Percentiles rank a stretch among this genome's conserved stretches.
Conservation (phyloP, 23 tunicate genomes). For the Aplidium turbinatum region DNA sequence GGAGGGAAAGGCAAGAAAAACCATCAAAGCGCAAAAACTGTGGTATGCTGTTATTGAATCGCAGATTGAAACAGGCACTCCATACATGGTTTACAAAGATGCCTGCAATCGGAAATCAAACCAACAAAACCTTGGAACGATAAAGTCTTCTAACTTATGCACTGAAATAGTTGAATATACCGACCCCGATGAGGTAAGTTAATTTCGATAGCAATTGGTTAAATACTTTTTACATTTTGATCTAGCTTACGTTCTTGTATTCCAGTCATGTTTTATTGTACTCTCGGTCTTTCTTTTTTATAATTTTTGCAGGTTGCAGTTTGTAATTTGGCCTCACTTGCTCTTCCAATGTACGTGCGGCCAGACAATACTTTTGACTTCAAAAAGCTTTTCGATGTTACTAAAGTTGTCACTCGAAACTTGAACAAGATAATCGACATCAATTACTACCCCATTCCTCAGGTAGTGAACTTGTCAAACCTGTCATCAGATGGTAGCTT, state of each 20-base stretch:
- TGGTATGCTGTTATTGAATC: constrained; percentile 98
- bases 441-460: constrained; percentile 91
- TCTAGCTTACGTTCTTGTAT: no score
- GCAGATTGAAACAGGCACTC: constrained; percentile 98
- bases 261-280: no score
- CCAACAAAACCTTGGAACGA: constrained; percentile 98
- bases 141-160: constrained; percentile 93
- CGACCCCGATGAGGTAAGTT: constrained; percentile 90
- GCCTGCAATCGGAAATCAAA: constrained; percentile 99
- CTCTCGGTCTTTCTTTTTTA: no score
- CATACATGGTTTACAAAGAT: constrained; percentile 99
- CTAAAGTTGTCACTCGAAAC: constrained; percentile 84
- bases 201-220: no score
- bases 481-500: no score
- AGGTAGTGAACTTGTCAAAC: no score
- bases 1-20: constrained; percentile 76
- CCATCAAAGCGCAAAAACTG: constrained; percentile 87
- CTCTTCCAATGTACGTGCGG: constrained; percentile 85
- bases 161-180: constrained; percentile 99
- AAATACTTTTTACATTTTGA: no score
- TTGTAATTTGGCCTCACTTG: constrained; percentile 94
- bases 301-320: constrained; percentile 87
- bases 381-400: constrained; percentile 66
- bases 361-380: constrained; percentile 70
- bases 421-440: constrained; percentile 97